Conservation (phyloP, 2,888 invertebrate genomes). For the Hecatera dysodea region DNA sequence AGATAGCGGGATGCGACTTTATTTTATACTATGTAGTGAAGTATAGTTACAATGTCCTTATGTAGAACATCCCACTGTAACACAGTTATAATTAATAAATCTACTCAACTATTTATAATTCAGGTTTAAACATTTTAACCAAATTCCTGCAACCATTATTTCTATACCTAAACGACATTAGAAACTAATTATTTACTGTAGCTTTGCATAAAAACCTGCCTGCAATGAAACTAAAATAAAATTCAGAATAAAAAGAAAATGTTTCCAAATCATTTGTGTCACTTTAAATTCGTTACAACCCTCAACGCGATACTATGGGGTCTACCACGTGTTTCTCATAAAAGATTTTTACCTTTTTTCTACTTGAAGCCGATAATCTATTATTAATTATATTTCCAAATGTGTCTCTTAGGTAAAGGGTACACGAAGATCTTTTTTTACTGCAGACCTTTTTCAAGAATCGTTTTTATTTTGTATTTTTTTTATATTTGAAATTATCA, state of each 20-base stretch:
- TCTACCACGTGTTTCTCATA: slow-evolving; percentile 71
- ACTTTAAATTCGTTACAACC: slow-evolving; percentile 33
- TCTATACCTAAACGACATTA: not conserved
- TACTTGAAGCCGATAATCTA: slow-evolving; percentile 51
- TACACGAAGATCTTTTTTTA: too few relatives aligned
- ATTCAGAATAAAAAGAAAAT: not conserved
- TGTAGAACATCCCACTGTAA: too few relatives aligned
- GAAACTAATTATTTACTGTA: not conserved
- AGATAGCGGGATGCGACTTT: too few relatives aligned
- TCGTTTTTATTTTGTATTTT: not conserved
- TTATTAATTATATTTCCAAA: slow-evolving; percentile 52
- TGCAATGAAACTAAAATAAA: not conserved
- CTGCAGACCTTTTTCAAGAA: not conserved
- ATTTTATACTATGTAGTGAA: too few relatives aligned
- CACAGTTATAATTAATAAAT: too few relatives aligned
- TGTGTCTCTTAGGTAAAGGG: slow-evolving; percentile 2
- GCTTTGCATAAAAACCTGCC: not conserved
- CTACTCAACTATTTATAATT: too few relatives aligned
- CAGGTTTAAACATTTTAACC: not conserved
- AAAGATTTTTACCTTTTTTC: slow-evolving; percentile 63
- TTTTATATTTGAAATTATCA: too few relatives aligned
- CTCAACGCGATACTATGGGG: slow-evolving; percentile 66
- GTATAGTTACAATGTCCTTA: not conserved
- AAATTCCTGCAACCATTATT: not conserved
- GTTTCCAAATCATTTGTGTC: not conserved